Evolutionary conservation across 37 sponge, comb jelly and placozoan genomes (phyloP), one percentile per base, ranked within the genome.

Genomic region (Diacarnus erythraeanus): DNA sequence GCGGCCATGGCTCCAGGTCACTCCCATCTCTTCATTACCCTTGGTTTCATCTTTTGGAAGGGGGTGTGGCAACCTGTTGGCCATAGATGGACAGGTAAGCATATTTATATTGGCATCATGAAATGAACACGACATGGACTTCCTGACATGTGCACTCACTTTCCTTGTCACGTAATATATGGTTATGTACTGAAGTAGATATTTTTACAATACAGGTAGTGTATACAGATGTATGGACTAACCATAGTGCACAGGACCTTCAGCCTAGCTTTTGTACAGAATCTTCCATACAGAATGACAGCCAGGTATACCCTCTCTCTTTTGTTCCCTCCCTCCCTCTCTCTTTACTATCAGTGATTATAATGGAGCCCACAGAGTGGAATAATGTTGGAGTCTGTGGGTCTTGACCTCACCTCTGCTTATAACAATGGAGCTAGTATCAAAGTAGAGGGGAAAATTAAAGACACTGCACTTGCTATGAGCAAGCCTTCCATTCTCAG

Each of bases 161-260:
- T n/a, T n/a, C n/a, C n/a, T n/a, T n/a, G n/a, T n/a, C n/a, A n/a
- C n/a, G n/a, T n/a, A n/a, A n/a, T n/a, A n/a, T n/a, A n/a, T n/a
- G n/a, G n/a, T n/a, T n/a, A n/a, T n/a, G n/a, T n/a, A n/a, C n/a
- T n/a, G n/a, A n/a, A n/a, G n/a, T n/a, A n/a, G n/a, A n/a, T n/a
- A n/a, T n/a, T n/a, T n/a, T n/a, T n/a, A n/a, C n/a, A n/a, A n/a
- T n/a, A n/a, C 37, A 91, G 92, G 76, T 85, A 21, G 80, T 91
- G 37, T 69, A 67, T 31, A 20, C 1, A 8, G 59, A 71, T 0
- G 8, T 8, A 6, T 96, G 97, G 97, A 85, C 76, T 36, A 90
- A 96, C 61, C 84, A 77, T 64, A 94, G 95, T 57, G 79, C 92
- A 27, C 91, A 90, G 68, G 89, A 94, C 64, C 47, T 80, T 0